Base-by-base conservation (phyloP, 1,140 invertebrate species). In the Bombus impatiens region DNA sequence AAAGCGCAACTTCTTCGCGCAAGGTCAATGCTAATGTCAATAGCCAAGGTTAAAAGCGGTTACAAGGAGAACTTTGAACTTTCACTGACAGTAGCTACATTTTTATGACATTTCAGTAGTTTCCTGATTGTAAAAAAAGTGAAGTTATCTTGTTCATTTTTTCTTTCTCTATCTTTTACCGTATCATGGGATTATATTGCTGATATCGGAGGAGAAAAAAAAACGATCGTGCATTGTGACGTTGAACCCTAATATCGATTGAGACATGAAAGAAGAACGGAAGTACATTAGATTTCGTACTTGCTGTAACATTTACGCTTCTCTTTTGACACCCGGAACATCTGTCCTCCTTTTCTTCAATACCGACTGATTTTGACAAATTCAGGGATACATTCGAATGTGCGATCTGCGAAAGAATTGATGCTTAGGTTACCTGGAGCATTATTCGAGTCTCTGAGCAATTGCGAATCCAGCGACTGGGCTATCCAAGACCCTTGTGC, bases 1-100 rank as follows among this genome's bases (percentile, higher is more conserved):
- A 74, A 65, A 80, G 68, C 78, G 83, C 78, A 72, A 74, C 25
- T 57, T 57, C 25, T 37, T 37, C 83, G 68, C 68, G 77, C 67
- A 85, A 85, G 83, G 83, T 85, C 83, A 85, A 85, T 85, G 83
- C 65, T 79, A 80, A 85, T 80, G 78, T 84, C 83, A 84, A 84
- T 79, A 84, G 5, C 8, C 77, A 80, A 85, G 68, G 83, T 80
- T 85, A 80, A 85, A 72, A 80, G 77, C 40, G 12, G 5, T 37
- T 35, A 28, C 32, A 79, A 85, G 47, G 53, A 40, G 62, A 85
- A 47, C 62, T 78, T 44, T 44, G 13, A 65, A 79, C n/a, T 79
- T 79, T 62, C 68, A 12, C 53, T 18, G 6, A 10, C n/a, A 67
- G 5, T 13, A 22, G 47, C 47, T 22, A 9, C 3, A n/a, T 40